These are phyloP conservation scores for Antrozous pallidus DNA, from an alignment of 2,797 vertebrate genomes.

Conservation along the genomic window DNA sequence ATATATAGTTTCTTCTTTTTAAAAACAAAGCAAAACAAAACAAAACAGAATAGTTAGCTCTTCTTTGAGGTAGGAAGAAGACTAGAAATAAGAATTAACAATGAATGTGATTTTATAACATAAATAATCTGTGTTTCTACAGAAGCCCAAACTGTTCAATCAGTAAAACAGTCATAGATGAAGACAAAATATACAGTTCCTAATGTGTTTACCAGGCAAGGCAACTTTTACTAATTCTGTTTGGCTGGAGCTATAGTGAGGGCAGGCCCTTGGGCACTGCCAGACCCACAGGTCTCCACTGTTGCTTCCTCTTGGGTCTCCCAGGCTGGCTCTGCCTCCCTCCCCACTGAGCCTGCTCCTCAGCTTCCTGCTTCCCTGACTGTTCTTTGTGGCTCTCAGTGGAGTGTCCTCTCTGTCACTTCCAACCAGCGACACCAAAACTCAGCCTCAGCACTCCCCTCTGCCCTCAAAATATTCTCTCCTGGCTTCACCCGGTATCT, in stretches of 20 bases:
- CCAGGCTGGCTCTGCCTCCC: fast-evolving
- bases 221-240: background rate
- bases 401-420: background rate
- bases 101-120: background rate
- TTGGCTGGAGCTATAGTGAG: no score
- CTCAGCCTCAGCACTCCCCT: background rate
- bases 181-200: background rate
- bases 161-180: background rate
- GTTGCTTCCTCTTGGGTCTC: background rate
- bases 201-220: background rate
- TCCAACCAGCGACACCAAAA: background rate
- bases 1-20: background rate
- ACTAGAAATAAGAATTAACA: background rate
- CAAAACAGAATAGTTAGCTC: background rate
- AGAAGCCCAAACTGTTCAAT: no score
- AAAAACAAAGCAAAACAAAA: background rate
- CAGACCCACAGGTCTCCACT: fast-evolving
- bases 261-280: fast-evolving
- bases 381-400: background rate
- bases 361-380: background rate
- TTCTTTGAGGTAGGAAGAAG: background rate
- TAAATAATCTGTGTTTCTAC: background rate
- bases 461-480: background rate
- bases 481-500: background rate
- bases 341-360: no score